Base-by-base conservation (phyloP, 2,888 invertebrate species). In the Proisotoma minuta region DNA sequence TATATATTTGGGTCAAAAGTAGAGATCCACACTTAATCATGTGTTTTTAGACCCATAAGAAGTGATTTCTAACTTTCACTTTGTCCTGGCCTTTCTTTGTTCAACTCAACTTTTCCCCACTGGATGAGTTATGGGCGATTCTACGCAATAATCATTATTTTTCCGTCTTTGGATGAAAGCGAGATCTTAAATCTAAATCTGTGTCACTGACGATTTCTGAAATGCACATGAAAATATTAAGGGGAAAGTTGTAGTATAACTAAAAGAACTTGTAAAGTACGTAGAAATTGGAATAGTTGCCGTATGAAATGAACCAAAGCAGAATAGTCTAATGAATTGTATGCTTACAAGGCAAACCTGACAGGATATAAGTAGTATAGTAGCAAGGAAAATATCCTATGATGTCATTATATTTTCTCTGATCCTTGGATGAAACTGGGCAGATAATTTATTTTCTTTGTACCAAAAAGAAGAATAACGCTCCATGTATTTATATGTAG, bases 71-170 rank as follows among this genome's bases (percentile, higher is more conserved):
- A 54, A 54, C 53, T 54, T 54, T 54, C 53, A 22, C 23, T 20
- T 50, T 24, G n/a, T 8, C 3, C 15, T 49, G 4, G 23, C 49
- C 23, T 23, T 20, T 10, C 57, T 57, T 47, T 47, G 47, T 47
- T 4, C 29, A 54, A 40, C 57, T 57, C 57, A 57, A 57, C 43
- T 57, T 47, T 23, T 28, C 51, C 51, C 20, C 48, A 47, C 57
- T 12, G 34, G 48, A 61, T 61, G 61, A 56, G 56, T 57, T 57
- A 61, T 61, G 27, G n/a, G 61, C 56, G 24, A 57, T 56, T 57
- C 40, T 57, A 61, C 57, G 57, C 61, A 57, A 61, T 61, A 61
- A 61, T 61, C 61, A 57, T 61, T 56, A 61, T 57, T 61, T 61
- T 61, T 50, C 57, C 40, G 34, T 54, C 53, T 29, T 27, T 50